Evolutionary conservation across 2,113 vertebrate species (phyloP).

Genomic region (Hymenochirus boettgeri): DNA sequence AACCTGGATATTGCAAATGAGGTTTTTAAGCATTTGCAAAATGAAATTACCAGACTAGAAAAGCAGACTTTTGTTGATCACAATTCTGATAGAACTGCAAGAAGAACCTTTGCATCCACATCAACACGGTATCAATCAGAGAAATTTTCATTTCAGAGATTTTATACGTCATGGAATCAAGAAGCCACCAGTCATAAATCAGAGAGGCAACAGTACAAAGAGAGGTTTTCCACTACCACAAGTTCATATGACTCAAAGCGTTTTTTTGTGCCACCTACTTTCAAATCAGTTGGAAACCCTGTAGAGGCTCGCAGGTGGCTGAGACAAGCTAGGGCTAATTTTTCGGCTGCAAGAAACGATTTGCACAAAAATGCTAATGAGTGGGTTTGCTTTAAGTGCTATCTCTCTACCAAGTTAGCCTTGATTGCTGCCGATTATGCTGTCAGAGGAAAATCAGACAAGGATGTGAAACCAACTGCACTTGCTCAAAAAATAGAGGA

Average conservation of each 20-base stretch:
- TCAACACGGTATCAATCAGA: slow-evolving; percentile 92
- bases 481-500: slow-evolving; percentile 96
- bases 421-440: slow-evolving; percentile 94
- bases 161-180: slow-evolving; percentile 98
- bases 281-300: slow-evolving; percentile 92
- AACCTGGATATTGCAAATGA: slow-evolving; percentile 94
- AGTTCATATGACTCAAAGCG: slow-evolving; percentile 80
- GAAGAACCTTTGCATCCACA: slow-evolving; percentile 83
- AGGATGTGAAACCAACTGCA: slow-evolving; percentile 91
- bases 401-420: slow-evolving; percentile 92
- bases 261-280: slow-evolving; percentile 92
- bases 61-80: slow-evolving; percentile 88
- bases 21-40: slow-evolving; percentile 96
- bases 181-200: slow-evolving; percentile 96
- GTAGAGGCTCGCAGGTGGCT: slow-evolving; percentile 95
- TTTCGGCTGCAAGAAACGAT: slow-evolving; percentile 94
- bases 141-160: slow-evolving; percentile 95
- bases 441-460: slow-evolving; percentile 94
- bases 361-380: slow-evolving; percentile 98
- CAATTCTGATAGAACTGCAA: slow-evolving; percentile 79
- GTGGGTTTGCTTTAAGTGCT: slow-evolving; percentile 98
- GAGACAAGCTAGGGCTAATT: slow-evolving; percentile 94
- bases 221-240: slow-evolving; percentile 70
- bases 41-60: slow-evolving; percentile 92
- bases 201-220: slow-evolving; percentile 84